These are phyloP conservation scores for Pelecanoides urinatrix DNA, from an alignment of 2,113 vertebrate genomes.

Conservation along the genomic window DNA sequence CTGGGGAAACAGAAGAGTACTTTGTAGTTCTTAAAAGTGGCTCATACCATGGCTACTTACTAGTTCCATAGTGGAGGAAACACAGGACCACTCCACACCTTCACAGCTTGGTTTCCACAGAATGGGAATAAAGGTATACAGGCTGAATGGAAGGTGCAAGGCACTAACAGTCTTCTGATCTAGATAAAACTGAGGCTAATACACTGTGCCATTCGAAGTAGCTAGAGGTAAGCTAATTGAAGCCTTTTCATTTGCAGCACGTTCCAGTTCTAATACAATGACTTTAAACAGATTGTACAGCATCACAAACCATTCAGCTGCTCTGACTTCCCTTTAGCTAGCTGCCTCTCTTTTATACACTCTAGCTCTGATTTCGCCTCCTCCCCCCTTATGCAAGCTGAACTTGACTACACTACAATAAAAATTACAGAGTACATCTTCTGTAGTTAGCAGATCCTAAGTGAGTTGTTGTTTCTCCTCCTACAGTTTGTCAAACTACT, in stretches of 20 bases:
- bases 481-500: not conserved
- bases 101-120: not conserved
- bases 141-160: not conserved
- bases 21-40: not conserved
- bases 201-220: not conserved
- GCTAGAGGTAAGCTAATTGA: not conserved
- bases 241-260: not conserved
- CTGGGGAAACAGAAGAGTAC: not conserved
- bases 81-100: accelerated
- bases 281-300: not conserved
- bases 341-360: not conserved
- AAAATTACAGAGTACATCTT: not conserved
- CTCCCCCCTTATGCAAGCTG: not conserved
- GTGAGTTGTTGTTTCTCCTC: not conserved
- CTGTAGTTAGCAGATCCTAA: not conserved
- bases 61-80: not conserved
- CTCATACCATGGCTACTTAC: not conserved
- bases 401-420: not conserved
- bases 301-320: not conserved
- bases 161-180: not conserved
- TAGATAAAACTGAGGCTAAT: not conserved
- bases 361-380: not conserved
- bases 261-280: not conserved
- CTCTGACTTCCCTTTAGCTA: not conserved
- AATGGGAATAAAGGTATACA: not conserved